Conservation (phyloP, 2,113 vertebrate species). For the Benitochromis conjunctus region DNA sequence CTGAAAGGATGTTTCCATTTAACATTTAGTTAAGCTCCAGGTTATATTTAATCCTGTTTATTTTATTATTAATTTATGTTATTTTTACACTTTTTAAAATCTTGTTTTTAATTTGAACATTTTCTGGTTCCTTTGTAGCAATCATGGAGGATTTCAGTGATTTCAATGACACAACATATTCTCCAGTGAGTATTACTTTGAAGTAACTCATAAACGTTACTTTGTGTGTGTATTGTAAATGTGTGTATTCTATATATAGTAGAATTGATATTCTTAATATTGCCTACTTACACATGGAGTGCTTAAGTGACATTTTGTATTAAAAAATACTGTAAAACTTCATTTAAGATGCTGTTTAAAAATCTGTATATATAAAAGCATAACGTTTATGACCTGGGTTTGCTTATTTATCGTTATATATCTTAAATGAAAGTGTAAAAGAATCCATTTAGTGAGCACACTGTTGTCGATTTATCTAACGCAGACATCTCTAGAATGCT, state of each 20-base stretch:
- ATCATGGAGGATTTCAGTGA: neutral
- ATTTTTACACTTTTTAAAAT: neutral
- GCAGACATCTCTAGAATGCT: neutral
- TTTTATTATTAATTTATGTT: neutral
- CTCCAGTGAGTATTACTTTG: constrained; percentile 32
- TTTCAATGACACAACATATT: neutral
- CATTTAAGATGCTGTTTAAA: neutral
- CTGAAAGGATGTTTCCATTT: neutral
- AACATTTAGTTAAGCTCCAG: neutral
- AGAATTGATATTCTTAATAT: neutral
- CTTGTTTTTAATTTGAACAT: neutral
- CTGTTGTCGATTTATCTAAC: neutral
- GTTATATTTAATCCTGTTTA: neutral
- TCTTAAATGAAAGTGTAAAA: neutral
- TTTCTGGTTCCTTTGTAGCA: constrained; percentile 17
- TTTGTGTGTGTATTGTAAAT: too few species aligned
- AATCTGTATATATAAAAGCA: neutral
- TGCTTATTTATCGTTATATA: neutral
- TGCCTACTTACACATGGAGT: neutral
- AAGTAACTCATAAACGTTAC: neutral
- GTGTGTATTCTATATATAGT: neutral
- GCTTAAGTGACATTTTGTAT: neutral
- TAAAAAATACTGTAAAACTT: neutral
- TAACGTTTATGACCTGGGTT: neutral
- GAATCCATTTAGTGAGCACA: neutral